Base-by-base conservation (phyloP, 2,888 invertebrate species). In the Orchesellides sinensis region DNA sequence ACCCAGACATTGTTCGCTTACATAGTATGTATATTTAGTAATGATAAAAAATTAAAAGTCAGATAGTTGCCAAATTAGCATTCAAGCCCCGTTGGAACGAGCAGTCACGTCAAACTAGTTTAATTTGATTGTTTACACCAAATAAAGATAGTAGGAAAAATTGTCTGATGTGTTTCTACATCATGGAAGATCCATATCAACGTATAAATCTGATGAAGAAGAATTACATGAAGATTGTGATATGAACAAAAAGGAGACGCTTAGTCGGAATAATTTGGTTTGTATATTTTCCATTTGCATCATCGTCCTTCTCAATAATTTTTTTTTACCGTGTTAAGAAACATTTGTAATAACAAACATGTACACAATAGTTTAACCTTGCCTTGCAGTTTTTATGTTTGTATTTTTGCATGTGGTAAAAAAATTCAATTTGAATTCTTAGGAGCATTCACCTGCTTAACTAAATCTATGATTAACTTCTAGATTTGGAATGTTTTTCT, bases 81-180 rank as follows among this genome's bases (percentile, higher is more conserved):
- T 74, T 65, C 74, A 74, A 63, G 29, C 21, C 29, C 21, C 23
- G 74, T 74, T 35, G 74, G 17, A 35, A 52, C 8, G 21, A 65
- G 52, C 47, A 74, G 74, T 74, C 74, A 74, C 74, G 74, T 74
- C 74, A 74, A 74, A 65, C 74, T 65, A 74, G 74, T 74, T 65
- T 74, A 74, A 74, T 74, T 74, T 74, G 74, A 74, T 74, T 74
- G 74, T 74, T 74, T 74, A 74, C 74, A 74, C 74, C 74, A 74
- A 74, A 74, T 74, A 74, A 74, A 74, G 74, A 74, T 65, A 19
- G 40, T 40, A 1, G 40, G 10, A 40, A 5, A n/a, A n/a, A n/a
- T n/a, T n/a, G n/a, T n/a, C n/a, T n/a, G n/a, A n/a, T n/a, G n/a
- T n/a, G n/a, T n/a, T n/a, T n/a, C n/a, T n/a, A n/a, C n/a, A n/a